Evolutionary conservation across 2,797 vertebrate genomes (phyloP), one percentile per base, ranked within the genome.

Genomic region (Acanthornis magna): DNA sequence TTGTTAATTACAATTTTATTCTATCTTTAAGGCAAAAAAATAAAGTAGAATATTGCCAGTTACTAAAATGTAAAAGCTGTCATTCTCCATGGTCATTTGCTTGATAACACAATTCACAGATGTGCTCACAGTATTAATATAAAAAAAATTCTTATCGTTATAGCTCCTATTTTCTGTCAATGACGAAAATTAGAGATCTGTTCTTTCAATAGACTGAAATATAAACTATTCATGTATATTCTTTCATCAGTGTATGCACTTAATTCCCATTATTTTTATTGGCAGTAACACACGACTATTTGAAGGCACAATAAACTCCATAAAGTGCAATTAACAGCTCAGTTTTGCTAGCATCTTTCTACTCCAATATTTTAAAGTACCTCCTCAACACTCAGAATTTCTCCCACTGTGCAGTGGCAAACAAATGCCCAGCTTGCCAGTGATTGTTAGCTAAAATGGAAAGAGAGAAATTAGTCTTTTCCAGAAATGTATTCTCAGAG

Each of bases 261-360:
- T 96, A 95, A 95, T 96, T 96, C 63, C 88, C 77, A 93, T 96
- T 97, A 95, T 95, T 96, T 96, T 95, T 94, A 96, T 36, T 97
- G 96, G 95, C 96, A 95, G 74, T 68, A 95, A 92, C 67, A 94
- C 91, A 96, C 43, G 34, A 93, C 84, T 91, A 95, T 90, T 93
- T 91, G 70, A 93, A 96, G 74, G 57, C 95, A 95, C 71, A 96
- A 95, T 90, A 90, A 96, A 91, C 74, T 82, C 83, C 71, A 93
- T 61, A 67, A 91, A 96, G 77, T 71, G 57, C 83, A 97, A 96
- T 96, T 96, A 95, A 71, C 74, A 90, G 42, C 65, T 95, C 67
- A 51, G 89, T 88, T 96, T 85, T 88, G 71, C 42, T 71, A 67
- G 27, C 38, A 91, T 91, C 51, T 85, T 91, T 87, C 85, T 87